Evolutionary conservation across 2,888 invertebrate species (phyloP).

Genomic region (Cosmia pyralina): DNA sequence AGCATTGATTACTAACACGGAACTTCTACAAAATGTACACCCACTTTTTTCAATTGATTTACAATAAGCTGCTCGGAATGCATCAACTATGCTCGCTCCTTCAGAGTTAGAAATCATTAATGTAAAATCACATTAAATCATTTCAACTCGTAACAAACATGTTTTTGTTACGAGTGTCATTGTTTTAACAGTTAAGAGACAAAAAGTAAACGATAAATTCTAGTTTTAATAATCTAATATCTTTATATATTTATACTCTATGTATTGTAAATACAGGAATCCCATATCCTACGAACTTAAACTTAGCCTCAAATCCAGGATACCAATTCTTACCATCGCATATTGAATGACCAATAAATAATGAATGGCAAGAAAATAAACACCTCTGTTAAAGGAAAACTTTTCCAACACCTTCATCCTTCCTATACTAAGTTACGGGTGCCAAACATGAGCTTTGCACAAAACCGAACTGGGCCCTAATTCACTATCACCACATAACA

Average conservation of each 20-base stretch:
- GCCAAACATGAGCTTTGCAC: too few species aligned
- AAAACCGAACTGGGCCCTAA: too few species aligned
- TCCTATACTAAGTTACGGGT: too few species aligned
- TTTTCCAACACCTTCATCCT: too few species aligned
- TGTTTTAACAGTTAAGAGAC: not conserved
- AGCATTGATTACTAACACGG: constrained; percentile 24
- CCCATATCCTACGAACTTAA: not conserved
- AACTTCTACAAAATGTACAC: constrained; percentile 53
- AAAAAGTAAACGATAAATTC: not conserved
- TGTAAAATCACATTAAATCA: not conserved
- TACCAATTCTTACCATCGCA: not conserved
- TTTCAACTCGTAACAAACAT: not conserved
- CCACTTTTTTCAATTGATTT: constrained; percentile 46
- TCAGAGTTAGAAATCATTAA: not conserved
- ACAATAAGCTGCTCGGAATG: not conserved
- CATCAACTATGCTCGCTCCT: not conserved
- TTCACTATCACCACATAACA: too few species aligned
- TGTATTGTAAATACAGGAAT: not conserved
- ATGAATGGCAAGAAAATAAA: too few species aligned
- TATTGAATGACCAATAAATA: not conserved
- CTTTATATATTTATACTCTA: too few species aligned
- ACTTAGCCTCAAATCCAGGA: not conserved
- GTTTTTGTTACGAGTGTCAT: too few species aligned
- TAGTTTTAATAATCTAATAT: too few species aligned
- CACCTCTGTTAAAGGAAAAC: too few species aligned